phyloP scores from a whole-genome alignment of 53 echinoderm and acorn worm genomes.

The Holothuria scabra region DNA sequence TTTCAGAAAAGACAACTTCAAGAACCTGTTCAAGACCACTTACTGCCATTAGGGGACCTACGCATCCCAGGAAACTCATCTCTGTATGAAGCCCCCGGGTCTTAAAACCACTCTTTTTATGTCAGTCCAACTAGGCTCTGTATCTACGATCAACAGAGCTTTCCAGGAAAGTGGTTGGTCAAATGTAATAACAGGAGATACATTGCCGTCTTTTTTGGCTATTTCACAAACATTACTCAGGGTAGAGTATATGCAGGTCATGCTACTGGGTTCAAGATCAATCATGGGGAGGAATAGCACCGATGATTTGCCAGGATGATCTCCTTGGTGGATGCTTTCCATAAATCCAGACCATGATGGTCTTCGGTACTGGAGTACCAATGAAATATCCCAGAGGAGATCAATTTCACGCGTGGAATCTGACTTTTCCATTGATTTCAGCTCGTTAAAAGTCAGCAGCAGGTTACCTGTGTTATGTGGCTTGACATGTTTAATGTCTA shows the following conservation, averaged over 20 bases:
- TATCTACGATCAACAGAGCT: constrained; percentile 20
- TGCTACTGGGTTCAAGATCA: too few species aligned
- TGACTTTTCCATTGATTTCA: too few species aligned
- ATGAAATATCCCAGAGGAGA: too few species aligned
- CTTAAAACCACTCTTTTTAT: constrained; percentile 20
- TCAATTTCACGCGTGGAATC: too few species aligned
- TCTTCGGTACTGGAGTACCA: too few species aligned
- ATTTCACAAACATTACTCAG: constrained; percentile 22
- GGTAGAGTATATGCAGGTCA: constrained; percentile 56
- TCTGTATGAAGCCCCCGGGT: constrained; percentile 58
- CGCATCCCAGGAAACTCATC: constrained; percentile 60
- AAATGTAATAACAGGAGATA: constrained; percentile 56
- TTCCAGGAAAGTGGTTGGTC: constrained; percentile 67
- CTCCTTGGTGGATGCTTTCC: too few species aligned
- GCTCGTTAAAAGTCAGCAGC: too few species aligned
- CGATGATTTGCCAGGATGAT: too few species aligned
- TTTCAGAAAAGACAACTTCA: constrained; percentile 16
- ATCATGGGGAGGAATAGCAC: too few species aligned
- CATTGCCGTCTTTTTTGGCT: constrained; percentile 18
- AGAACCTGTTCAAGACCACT: constrained; percentile 29
- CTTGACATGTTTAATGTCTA: too few species aligned
- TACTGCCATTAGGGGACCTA: constrained; percentile 55
- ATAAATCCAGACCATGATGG: too few species aligned
- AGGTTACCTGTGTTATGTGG: too few species aligned
- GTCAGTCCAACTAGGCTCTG: constrained; percentile 26